Evolutionary conservation across 2,113 vertebrate species (phyloP).

Genomic region (Microcebus tavaratra): DNA sequence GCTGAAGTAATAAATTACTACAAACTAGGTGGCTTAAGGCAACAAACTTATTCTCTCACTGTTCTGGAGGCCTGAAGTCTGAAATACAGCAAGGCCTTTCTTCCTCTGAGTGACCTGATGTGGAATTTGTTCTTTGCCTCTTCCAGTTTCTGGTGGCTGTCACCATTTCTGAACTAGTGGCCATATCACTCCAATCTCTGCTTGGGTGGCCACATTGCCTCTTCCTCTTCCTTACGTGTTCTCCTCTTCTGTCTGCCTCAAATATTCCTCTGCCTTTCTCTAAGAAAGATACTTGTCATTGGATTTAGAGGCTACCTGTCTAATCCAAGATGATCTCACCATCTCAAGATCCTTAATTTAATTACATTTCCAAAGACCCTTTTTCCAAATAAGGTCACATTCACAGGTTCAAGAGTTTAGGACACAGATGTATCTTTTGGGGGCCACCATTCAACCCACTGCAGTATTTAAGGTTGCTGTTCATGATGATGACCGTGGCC

Average conservation of each 20-base stretch:
- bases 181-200: not conserved
- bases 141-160: not conserved
- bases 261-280: not conserved
- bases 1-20: not conserved
- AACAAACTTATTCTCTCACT: not conserved
- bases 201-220: fast-evolving
- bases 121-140: not conserved
- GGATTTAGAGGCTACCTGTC: not conserved
- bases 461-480: not conserved
- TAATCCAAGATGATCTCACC: not conserved
- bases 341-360: not conserved
- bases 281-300: not conserved
- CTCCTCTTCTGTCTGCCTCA: not conserved
- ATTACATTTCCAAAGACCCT: not conserved
- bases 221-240: not conserved
- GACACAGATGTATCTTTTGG: not conserved
- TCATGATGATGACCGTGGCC: not conserved
- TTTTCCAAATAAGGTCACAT: not conserved
- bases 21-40: not conserved
- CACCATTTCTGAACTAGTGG: not conserved
- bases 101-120: not conserved
- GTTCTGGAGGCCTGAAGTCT: not conserved
- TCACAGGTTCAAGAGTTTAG: not conserved
- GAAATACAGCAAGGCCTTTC: not conserved
- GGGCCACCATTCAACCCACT: not conserved